Base-by-base conservation (phyloP, 2,888 invertebrate species). In the Ophraella communa region DNA sequence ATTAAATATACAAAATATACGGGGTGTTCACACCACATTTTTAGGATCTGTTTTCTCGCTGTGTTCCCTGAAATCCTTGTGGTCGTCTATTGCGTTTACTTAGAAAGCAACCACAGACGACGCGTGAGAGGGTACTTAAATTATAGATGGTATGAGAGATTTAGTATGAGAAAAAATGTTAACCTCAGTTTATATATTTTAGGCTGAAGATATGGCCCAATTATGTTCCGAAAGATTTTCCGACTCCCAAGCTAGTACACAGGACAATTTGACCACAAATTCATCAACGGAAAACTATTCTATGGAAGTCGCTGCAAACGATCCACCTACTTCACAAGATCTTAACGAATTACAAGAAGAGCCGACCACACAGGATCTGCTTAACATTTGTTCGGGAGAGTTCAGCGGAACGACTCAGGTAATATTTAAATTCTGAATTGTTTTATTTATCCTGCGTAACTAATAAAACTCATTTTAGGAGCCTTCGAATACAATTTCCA, bases 161-260 rank as follows among this genome's bases (percentile, higher is more conserved):
- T n/a, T n/a, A n/a, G n/a, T n/a, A n/a, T n/a, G n/a, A n/a, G n/a
- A n/a, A n/a, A n/a, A n/a, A n/a, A n/a, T n/a, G n/a, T n/a, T n/a
- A n/a, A n/a, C n/a, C n/a, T n/a, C n/a, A n/a, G n/a, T n/a, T n/a
- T n/a, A n/a, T n/a, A n/a, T 47, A 18, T 51, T 65, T 24, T n/a
- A 70, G 70, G 57, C 62, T 5, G 85, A 85, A 27, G 85, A 85
- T 54, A 77, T 89, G 10, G 83, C 85, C 61, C 83, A 82, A 20
- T 77, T 89, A 61, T 88, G 87, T 74, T 87, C 88, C 0, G 82
- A 82, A 23, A 76, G 74, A 70, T 82, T 83, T 69, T 54, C 73
- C 2, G 63, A 59, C 14, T 66, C 68, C 1, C 71, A 71, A 65
- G 61, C 14, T 3, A 23, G 10, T 20, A 47, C 21, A 1, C 49